Base-by-base conservation (phyloP, 2,113 vertebrate species). In the Rhadina sibilatrix region DNA sequence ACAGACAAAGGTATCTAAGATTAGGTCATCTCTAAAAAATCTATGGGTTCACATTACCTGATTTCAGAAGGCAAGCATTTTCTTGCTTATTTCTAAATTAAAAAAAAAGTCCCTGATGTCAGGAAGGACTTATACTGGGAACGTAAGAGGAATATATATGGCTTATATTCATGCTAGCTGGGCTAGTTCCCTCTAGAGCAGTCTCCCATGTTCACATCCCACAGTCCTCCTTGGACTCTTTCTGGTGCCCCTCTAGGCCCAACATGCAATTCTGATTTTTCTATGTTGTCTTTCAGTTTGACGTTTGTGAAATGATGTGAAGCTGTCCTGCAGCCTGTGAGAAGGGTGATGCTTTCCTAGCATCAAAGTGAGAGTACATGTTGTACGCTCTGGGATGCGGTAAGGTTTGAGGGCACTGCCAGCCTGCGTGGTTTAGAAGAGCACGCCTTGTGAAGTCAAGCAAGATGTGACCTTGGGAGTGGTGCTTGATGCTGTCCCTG, bases 361-460 rank as follows among this genome's bases (percentile, higher is more conserved):
- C 25, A 7, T 8, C 28, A 23, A 5, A 20, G 49, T 0, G 23
- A 57, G 12, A 8, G 59, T 16, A 37, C 0, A 3, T 24, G 23
- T 11, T 56, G 10, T 3, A 0, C 1, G 2, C 30, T 83, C 27
- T 44, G 54, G 42, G 25, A 16, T 2, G 37, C 0, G 1, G 13
- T 28, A 21, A 40, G 2, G 6, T 28, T 31, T 44, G 75, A 35
- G n/a, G 28, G 47, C 5, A 1, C 17, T 10, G 23, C 22, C 61
- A 47, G 31, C 80, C 40, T 1, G 40, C 52, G 33, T 15, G 14
- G 24, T n/a, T 68, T 10, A 10, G 42, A 65, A 80, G 35, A 65
- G 17, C 53, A 24, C 0, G 0, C 1, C 11, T 27, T 6, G 28
- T 28, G 12, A 46, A 30, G 25, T 14, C 44, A 46, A 33, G 23